Percentiles rank a stretch among this genome's conserved stretches.
Conservation (phyloP, 2,113 vertebrate species). For the Sterrhoptilus dennistouni region DNA sequence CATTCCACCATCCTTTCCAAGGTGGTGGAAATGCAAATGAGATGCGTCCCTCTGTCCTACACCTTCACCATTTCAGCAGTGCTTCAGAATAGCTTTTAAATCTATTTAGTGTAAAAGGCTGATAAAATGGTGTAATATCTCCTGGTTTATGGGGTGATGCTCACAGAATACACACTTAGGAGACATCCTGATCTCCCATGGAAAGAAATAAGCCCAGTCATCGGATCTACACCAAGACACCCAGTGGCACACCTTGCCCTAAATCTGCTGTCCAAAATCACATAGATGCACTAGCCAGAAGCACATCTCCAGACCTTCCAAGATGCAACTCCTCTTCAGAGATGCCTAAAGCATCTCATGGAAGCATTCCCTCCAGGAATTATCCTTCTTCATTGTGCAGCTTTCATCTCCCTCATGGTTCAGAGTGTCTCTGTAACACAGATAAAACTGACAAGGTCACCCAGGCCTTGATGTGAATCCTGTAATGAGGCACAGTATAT, state of each 20-base stretch:
- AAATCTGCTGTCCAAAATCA: background rate
- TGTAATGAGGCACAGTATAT: background rate
- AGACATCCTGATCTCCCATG: background rate
- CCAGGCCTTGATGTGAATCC: background rate
- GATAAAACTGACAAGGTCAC: background rate
- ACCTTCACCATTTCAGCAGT: accelerated
- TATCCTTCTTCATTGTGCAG: background rate
- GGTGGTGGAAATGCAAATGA: background rate
- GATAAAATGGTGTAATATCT: background rate
- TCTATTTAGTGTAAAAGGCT: background rate
- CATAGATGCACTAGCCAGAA: background rate
- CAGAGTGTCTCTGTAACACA: background rate
- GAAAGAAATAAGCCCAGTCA: background rate
- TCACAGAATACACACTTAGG: background rate
- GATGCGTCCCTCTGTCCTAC: background rate
- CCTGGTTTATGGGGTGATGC: background rate
- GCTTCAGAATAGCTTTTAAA: background rate
- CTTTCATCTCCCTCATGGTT: background rate
- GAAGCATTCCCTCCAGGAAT: background rate
- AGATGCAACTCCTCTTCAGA: background rate
- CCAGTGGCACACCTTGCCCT: too few species aligned
- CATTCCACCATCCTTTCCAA: background rate
- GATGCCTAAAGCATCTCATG: background rate
- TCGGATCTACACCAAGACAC: background rate
- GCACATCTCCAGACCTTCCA: background rate